Base-by-base conservation (phyloP, 2,797 vertebrate species). In the Muscicapa striata region DNA sequence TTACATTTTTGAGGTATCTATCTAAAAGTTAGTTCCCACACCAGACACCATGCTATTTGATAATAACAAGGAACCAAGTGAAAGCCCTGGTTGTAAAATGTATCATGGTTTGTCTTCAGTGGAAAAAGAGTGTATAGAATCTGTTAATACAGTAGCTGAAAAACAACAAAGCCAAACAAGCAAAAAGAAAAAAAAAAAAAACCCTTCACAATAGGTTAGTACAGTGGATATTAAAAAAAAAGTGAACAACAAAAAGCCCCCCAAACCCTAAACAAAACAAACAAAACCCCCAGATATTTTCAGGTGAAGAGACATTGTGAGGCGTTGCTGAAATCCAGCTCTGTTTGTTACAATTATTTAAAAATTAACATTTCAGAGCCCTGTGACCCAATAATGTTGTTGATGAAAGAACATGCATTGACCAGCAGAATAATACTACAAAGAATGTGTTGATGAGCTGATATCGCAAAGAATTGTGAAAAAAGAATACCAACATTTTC, bases 191-290 rank as follows among this genome's bases (percentile, higher is more conserved):
- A 34, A 34, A 36, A 36, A 20, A 30, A 22, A 21, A 70, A 84
- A 4, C 1, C 1, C 24, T 69, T 49, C 5, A 52, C 26, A 73
- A 62, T 29, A 43, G 15, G 2, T 4, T 51, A 43, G 10, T 66
- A 79, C 9, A 30, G 5, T 0, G 0, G 24, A 14, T 51, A 22
- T 48, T 62, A 26, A 75, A n/a, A 40, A 40, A 66, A 41, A 5
- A 1, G 1, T 4, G 55, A 30, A 15, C 5, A 10, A 38, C 7
- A n/a, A 6, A 27, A n/a, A 13, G 7, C 3, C 12, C 9, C 17
- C 10, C 26, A 70, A 46, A 41, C 6, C 12, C 10, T 34, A 41
- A 41, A 16, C 10, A 61, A 68, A 27, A 29, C 7, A 45, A 24
- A 81, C 5, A 24, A 55, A 40, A 3, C 1, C 0, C 8, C 11